These are phyloP conservation scores for Podocnemis expansa DNA, from an alignment of 2,113 vertebrate genomes.

Conservation along the genomic window DNA sequence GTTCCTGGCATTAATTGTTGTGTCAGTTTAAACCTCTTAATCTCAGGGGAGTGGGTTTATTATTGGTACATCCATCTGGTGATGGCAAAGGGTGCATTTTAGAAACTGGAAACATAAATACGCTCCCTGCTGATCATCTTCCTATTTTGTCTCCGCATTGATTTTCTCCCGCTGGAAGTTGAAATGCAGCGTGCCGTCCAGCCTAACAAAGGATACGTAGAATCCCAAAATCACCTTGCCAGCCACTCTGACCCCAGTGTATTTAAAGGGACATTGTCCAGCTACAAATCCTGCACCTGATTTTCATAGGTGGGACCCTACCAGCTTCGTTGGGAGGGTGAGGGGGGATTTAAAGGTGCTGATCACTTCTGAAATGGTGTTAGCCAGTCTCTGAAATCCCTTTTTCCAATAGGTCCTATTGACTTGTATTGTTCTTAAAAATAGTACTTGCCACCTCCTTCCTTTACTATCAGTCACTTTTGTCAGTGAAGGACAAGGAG, in stretches of 20 bases:
- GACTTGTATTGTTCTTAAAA: neutral
- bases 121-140: neutral
- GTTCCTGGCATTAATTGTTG: neutral
- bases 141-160: neutral
- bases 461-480: neutral
- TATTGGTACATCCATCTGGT: neutral
- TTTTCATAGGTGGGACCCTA: neutral
- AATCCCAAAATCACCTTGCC: neutral
- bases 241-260: neutral
- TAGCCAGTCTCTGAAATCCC: neutral
- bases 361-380: neutral
- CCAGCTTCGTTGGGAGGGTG: accelerated
- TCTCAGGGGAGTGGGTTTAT: too few species aligned
- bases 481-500: neutral
- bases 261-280: neutral
- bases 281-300: neutral
- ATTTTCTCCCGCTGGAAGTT: neutral
- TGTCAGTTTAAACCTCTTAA: neutral
- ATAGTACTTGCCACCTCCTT: neutral
- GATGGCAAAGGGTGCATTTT: neutral
- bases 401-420: neutral
- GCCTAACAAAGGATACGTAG: neutral
- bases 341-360: accelerated
- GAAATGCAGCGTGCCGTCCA: neutral
- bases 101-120: neutral